phyloP scores from a whole-genome alignment of 1,140 invertebrate species.

The Cataglyphis hispanica region DNA sequence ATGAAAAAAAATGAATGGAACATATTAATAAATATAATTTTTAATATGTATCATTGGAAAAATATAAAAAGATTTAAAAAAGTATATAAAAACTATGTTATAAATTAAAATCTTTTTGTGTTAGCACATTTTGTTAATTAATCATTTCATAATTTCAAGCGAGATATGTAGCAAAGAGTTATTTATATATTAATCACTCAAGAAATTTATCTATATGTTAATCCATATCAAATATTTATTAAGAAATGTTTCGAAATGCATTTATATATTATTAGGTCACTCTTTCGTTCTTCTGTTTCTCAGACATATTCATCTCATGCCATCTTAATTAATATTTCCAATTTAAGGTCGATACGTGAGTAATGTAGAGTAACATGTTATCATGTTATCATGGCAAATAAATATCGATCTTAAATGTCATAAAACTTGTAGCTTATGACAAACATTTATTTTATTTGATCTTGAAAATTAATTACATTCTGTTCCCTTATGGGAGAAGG shows the following conservation, averaged over 20 bases:
- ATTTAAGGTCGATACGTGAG: neutral
- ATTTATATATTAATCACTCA: neutral
- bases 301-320: neutral
- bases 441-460: conserved; percentile 44
- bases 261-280: neutral
- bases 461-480: conserved; percentile 64
- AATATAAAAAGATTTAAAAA: neutral
- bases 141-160: neutral
- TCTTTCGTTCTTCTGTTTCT: neutral
- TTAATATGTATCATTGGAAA: neutral
- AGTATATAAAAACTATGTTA: neutral
- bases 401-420: conserved; percentile 22
- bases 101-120: neutral
- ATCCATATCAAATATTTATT: neutral
- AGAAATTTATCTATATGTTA: neutral
- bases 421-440: neutral
- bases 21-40: neutral
- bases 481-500: neutral
- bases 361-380: too few relatives aligned
- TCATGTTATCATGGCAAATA: neutral
- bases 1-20: neutral
- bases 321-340: conserved; percentile 57
- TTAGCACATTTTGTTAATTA: conserved; percentile 5
- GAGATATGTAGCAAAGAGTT: too few relatives aligned
- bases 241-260: neutral